These are phyloP conservation scores for Grus americana DNA, from an alignment of 2,113 vertebrate genomes.

Conservation along the genomic window DNA sequence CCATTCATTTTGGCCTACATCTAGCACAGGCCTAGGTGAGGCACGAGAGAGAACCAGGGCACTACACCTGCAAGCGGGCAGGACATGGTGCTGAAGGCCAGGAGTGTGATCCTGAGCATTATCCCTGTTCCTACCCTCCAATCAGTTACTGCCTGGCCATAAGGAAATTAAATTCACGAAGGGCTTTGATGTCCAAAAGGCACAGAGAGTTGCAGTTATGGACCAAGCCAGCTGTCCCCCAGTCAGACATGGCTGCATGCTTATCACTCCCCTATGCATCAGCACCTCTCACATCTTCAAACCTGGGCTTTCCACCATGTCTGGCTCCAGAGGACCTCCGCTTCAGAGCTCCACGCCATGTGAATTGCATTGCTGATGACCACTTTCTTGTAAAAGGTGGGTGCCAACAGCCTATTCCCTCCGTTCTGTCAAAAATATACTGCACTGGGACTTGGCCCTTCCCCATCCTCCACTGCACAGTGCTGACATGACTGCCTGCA, in stretches of 20 bases:
- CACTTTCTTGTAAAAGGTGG: neutral
- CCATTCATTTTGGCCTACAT: neutral
- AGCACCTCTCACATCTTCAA: neutral
- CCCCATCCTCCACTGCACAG: no score
- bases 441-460: neutral
- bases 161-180: neutral
- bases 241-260: rapidly evolving
- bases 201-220: neutral
- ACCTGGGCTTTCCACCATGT: neutral
- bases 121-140: rapidly evolving
- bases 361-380: neutral
- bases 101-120: neutral
- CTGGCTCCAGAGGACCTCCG: neutral
- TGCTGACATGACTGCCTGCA: neutral
- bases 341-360: no score
- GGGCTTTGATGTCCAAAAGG: neutral
- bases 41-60: neutral
- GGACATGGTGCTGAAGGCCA: neutral
- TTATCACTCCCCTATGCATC: rapidly evolving
- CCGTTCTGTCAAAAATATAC: neutral
- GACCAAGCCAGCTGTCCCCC: rapidly evolving
- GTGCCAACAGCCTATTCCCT: neutral
- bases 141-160: neutral
- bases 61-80: neutral
- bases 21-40: neutral